These are phyloP conservation scores for Stenopsyche tienmushanensis DNA, from an alignment of 1,140 invertebrate genomes.

Conservation along the genomic window DNA sequence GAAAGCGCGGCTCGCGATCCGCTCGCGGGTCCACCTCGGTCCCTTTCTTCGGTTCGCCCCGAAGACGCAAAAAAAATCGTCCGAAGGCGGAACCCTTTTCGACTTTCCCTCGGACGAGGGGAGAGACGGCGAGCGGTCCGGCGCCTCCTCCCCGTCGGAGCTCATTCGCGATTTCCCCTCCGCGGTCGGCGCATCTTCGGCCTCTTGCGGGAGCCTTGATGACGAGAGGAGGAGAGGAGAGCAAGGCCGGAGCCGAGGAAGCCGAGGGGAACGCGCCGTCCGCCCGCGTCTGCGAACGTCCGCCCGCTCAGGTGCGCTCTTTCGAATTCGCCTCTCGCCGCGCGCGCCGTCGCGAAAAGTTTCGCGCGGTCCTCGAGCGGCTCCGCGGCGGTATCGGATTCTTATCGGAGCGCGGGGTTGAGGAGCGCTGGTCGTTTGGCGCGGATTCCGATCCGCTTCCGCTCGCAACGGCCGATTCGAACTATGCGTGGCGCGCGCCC, in stretches of 20 bases:
- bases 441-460: not conserved
- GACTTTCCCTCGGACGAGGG: not conserved
- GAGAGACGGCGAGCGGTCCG: not conserved
- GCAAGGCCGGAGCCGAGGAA: no score
- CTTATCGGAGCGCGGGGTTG: not conserved
- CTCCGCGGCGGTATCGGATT: not conserved
- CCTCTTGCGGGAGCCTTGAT: no score
- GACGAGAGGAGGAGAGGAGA: no score
- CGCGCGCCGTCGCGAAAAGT: not conserved
- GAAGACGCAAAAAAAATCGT: not conserved
- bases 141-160: not conserved
- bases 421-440: no score
- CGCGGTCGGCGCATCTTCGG: no score
- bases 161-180: no score
- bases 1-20: not conserved
- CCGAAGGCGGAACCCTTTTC: not conserved
- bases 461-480: slow-evolving; percentile 6
- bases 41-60: not conserved
- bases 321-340: not conserved
- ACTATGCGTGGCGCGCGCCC: no score
- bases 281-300: no score
- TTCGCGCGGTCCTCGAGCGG: not conserved
- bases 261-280: no score
- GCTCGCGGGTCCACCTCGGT: not conserved
- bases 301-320: no score